Base-by-base conservation (phyloP, 2,888 invertebrate genomes). In the Sisyra nigra region DNA sequence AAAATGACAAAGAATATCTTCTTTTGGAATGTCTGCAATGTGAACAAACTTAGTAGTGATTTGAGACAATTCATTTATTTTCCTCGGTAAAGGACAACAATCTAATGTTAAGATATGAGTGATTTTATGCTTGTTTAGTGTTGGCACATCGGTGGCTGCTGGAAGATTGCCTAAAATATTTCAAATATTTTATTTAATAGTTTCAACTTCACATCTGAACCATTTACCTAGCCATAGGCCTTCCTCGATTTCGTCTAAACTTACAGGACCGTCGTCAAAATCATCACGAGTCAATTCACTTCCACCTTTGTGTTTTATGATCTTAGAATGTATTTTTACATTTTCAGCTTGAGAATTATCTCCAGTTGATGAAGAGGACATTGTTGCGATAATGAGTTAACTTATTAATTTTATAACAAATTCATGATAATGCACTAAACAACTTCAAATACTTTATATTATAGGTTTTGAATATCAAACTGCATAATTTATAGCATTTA, bases 101-200 rank as follows among this genome's bases (percentile, higher is more conserved):
- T 89, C 89, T 45, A 89, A 70, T 0, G 89, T 88, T 38, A 91
- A 65, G 50, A 91, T 80, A 56, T 85, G 79, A 2, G 74, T 77
- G 45, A 89, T 78, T 49, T 75, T 70, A 18, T 74, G 66, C 39
- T 70, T 68, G 45, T 72, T 72, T 44, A 88, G 54, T 24, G 76
- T 76, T 44, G 74, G 71, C 47, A 75, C 62, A 56, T 86, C 80
- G 30, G 79, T 75, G 2, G 88, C 89, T 48, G 85, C 84, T 30
- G 83, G 77, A 47, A 87, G 60, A 57, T 87, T 86, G 14, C 89
- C 85, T 80, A 54, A 3, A 61, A 57, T 32, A 44, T 46, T 34
- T 47, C 38, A 32, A 24, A 17, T n/a, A 32, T 30, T 30, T n/a
- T n/a, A n/a, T 10, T 36, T 31, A 24, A 24, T 5, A 24, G 24